Conservation (phyloP, 2,113 vertebrate genomes). For the Castor canadensis region DNA sequence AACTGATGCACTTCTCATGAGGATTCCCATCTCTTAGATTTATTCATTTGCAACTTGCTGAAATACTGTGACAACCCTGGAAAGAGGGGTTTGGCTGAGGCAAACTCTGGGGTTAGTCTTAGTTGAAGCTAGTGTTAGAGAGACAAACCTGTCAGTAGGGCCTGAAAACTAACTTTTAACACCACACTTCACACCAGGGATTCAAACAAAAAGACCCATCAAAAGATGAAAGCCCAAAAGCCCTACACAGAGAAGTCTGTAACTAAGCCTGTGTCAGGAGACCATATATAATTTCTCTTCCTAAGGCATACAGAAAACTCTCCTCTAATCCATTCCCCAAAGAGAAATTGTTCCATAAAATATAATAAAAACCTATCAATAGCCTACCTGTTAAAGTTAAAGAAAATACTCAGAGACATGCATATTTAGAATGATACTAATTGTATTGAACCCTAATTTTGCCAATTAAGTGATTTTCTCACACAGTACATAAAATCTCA, state of each 20-base stretch:
- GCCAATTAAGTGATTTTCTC: constrained; percentile 30
- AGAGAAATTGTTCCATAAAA: not conserved
- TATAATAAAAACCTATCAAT: not conserved
- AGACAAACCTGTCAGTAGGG: not conserved
- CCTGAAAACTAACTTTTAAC: not conserved
- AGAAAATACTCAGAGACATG: not conserved
- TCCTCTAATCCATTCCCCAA: not conserved
- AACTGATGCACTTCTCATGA: not conserved
- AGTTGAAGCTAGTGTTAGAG: not conserved
- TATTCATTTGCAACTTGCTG: not conserved
- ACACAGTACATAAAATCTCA: not conserved
- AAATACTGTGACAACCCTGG: not conserved
- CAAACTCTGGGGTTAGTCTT: not conserved
- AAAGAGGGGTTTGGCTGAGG: not conserved
- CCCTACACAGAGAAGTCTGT: not conserved
- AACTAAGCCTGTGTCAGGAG: not conserved
- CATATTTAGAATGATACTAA: constrained; percentile 42
- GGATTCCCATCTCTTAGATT: not conserved
- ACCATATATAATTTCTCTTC: not conserved
- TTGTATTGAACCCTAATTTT: constrained; percentile 32
- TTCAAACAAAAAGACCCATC: not conserved
- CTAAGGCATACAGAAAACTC: not conserved
- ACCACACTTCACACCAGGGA: not conserved
- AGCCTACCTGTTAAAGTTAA: constrained; percentile 36
- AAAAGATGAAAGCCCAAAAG: not conserved